A percentile compares a stretch with the other conserved stretches of the same genome.
These are phyloP conservation scores for Agrypnus murinus DNA, from an alignment of 2,888 invertebrate genomes.

Conservation along the genomic window DNA sequence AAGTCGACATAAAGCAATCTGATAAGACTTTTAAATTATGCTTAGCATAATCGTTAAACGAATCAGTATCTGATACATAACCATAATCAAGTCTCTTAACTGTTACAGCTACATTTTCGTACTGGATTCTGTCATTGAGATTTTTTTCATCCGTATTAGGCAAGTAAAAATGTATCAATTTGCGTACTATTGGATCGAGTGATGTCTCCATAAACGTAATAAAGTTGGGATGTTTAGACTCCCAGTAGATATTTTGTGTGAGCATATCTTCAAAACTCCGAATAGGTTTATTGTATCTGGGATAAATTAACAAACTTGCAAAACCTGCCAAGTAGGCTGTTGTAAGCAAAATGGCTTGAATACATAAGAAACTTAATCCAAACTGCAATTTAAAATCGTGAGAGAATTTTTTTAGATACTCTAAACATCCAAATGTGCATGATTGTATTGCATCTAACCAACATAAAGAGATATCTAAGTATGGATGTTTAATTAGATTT, in stretches of 20 bases:
- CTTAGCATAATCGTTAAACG: conserved; percentile 53
- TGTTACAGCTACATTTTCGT: neutral
- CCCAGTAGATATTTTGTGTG: conserved; percentile 54
- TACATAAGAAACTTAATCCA: too few species aligned
- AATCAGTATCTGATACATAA: conserved; percentile 47
- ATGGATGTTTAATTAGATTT: conserved; percentile 18
- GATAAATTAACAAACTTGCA: conserved; percentile 41
- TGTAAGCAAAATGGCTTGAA: conserved; percentile 34
- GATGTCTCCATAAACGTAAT: conserved; percentile 29
- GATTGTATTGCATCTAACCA: conserved; percentile 20
- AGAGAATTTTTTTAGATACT: too few species aligned
- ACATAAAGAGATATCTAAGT: conserved; percentile 14
- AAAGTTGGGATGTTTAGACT: conserved; percentile 22
- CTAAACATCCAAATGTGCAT: too few species aligned
- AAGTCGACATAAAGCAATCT: conserved; percentile 49
- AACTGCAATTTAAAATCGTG: too few species aligned
- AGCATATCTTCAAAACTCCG: conserved; percentile 53
- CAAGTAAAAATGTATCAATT: conserved; percentile 30
- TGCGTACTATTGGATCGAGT: conserved; percentile 34
- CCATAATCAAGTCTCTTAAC: neutral
- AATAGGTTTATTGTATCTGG: conserved; percentile 39
- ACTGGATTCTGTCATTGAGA: neutral
- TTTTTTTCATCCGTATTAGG: neutral
- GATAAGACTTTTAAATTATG: conserved; percentile 49
- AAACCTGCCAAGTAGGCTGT: conserved; percentile 48